These are phyloP conservation scores for Rhamnusium bicolor DNA, from an alignment of 2,888 invertebrate genomes.

Conservation along the genomic window DNA sequence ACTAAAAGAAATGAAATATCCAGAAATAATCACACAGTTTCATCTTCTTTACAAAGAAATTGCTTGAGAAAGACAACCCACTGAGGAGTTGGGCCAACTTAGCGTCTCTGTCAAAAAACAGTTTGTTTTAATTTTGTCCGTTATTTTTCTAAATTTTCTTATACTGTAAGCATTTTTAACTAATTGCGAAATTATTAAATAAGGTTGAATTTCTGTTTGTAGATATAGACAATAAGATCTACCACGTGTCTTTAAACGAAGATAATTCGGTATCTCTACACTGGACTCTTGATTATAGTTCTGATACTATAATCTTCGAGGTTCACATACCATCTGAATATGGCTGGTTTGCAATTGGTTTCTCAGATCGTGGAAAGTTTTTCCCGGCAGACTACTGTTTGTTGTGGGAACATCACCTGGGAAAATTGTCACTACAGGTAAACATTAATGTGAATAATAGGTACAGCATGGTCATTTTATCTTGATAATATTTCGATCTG, in stretches of 20 bases:
- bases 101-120: too few relatives aligned
- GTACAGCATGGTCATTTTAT: too few relatives aligned
- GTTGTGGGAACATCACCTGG: slow-evolving; percentile 82
- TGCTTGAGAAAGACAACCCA: too few relatives aligned
- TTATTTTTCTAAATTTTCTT: too few relatives aligned
- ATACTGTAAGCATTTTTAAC: too few relatives aligned
- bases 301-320: slow-evolving; percentile 71
- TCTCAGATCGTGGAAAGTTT: slow-evolving; percentile 85
- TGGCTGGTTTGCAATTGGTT: slow-evolving; percentile 88
- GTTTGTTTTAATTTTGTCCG: too few relatives aligned
- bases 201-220: background rate
- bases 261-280: slow-evolving; percentile 68
- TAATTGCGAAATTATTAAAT: background rate
- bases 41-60: too few relatives aligned
- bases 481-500: too few relatives aligned
- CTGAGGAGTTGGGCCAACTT: too few relatives aligned
- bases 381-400: slow-evolving; percentile 87
- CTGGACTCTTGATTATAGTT: slow-evolving; percentile 72
- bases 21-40: too few relatives aligned
- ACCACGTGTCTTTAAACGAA: slow-evolving; percentile 68
- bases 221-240: slow-evolving; percentile 55
- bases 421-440: slow-evolving; percentile 75
- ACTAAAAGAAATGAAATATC: too few relatives aligned
- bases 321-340: slow-evolving; percentile 72
- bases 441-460: slow-evolving; percentile 12